Evolutionary conservation across 2,113 vertebrate species (phyloP), one percentile per base, ranked within the genome.

Genomic region (Pygoscelis antarcticus): DNA sequence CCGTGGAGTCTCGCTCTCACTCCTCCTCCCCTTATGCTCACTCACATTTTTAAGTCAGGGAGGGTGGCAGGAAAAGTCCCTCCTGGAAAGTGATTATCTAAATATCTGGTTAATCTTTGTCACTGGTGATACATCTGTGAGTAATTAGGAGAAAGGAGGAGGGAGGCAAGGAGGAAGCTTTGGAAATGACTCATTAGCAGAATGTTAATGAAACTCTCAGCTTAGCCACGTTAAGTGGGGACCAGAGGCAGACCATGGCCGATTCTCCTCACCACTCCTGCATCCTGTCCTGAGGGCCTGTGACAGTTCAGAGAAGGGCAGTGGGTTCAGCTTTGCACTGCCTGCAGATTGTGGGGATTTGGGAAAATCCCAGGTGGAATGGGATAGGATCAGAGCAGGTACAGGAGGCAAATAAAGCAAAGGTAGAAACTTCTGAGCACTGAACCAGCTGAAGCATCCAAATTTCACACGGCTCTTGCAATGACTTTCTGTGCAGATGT

Each of bases 141-240:
- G 79, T 32, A 89, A 86, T 68, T 36, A 75, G 76, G 44, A 61
- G 82, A 14, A 55, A 75, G 88, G 82, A 85, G 83, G 82, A 88
- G 71, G 65, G 23, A 60, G 94, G 38, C 69, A 64, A 76, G 86
- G 78, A 74, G 55, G 61, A 47, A 46, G 75, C 81, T 60, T 74
- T 82, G 89, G 91, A 47, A 86, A 74, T 57, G 55, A 49, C 36
- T 96, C 91, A 87, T 97, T 93, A 93, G 76, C 76, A 75, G 85
- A 46, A 32, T 71, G 65, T 27, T 81, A 92, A 89, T 16, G 84
- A 88, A 71, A 54, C 46, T 22, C 57, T 46, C 5, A 6, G 75
- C 60, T 20, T 27, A 34, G 71, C 42, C 30, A 2, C 0, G 8
- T 15, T 46, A 47, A 13, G 66, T 2, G 22, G 54, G 18, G 61